Evolutionary conservation across 1,140 invertebrate species (phyloP).

Genomic region (Branchinecta lindahli): DNA sequence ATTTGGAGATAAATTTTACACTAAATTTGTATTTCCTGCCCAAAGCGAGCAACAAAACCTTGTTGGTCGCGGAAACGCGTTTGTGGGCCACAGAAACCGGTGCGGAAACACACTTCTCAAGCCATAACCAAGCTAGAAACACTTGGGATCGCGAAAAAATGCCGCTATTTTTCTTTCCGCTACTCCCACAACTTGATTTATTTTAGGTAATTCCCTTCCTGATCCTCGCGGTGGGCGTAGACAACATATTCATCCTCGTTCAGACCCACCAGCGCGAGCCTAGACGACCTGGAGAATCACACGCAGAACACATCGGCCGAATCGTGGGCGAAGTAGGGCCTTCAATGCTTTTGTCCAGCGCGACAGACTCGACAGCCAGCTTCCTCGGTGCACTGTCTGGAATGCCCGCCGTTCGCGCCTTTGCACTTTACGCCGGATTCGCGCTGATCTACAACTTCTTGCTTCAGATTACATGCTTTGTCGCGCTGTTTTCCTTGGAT

Average conservation of each 20-base stretch:
- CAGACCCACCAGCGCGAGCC: conserved; percentile 33
- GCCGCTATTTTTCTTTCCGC: no score
- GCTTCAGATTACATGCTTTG: conserved; percentile 92
- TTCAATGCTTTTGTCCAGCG: conserved; percentile 81
- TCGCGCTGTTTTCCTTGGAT: conserved; percentile 78
- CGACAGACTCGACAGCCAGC: conserved; percentile 89
- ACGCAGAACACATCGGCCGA: conserved; percentile 71
- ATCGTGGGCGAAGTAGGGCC: conserved; percentile 82
- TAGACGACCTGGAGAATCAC: conserved; percentile 45
- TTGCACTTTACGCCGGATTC: conserved; percentile 90
- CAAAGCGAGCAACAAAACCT: no score
- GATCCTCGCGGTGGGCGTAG: conserved; percentile 94
- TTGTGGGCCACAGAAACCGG: no score
- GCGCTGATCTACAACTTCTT: conserved; percentile 90
- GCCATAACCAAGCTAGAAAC: no score
- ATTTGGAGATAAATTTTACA: no score
- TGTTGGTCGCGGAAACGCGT: no score
- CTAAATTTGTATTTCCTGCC: no score
- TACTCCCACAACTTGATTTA: neutral
- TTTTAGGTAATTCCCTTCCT: conserved; percentile 72
- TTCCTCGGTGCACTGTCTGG: conserved; percentile 84
- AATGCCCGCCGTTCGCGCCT: conserved; percentile 94
- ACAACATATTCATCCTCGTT: conserved; percentile 97
- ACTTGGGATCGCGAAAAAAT: no score
- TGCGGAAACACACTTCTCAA: no score